phyloP scores from a whole-genome alignment of 2,888 invertebrate species.

The Molanna angustata region DNA sequence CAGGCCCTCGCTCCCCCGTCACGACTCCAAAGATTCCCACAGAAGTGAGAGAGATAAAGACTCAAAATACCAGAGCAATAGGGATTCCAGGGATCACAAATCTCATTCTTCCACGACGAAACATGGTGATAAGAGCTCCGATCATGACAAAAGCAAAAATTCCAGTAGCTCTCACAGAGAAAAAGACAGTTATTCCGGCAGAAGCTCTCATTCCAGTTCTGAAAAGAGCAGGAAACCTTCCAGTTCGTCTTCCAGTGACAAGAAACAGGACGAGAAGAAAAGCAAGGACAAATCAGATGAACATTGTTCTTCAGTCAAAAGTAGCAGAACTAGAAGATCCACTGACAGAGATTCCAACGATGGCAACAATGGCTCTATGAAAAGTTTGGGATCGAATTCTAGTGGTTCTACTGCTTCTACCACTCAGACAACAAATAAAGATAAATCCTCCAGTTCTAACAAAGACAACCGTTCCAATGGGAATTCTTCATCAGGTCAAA shows the following conservation, averaged over 20 bases:
- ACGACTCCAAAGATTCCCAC: constrained; percentile 42
- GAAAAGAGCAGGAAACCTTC: constrained; percentile 22
- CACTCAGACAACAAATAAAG: constrained; percentile 39
- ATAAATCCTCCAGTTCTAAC: constrained; percentile 48
- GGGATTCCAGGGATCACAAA: constrained; percentile 7
- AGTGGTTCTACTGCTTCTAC: constrained; percentile 27
- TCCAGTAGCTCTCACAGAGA: constrained; percentile 22
- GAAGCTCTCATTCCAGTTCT: constrained; percentile 12
- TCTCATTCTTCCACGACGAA: constrained; percentile 3
- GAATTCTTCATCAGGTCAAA: constrained; percentile 52
- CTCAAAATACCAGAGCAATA: constrained; percentile 22
- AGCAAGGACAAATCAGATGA: constrained; percentile 64
- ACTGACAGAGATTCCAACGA: constrained; percentile 80
- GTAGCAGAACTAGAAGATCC: constrained; percentile 64
- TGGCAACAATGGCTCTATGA: constrained; percentile 55
- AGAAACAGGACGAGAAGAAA: constrained; percentile 33
- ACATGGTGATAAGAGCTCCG: constrained; percentile 11
- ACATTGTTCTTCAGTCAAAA: constrained; percentile 65
- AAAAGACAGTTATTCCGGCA: constrained; percentile 6
- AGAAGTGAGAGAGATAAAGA: constrained; percentile 40
- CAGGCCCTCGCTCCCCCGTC: constrained; percentile 36
- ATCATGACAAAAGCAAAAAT: constrained; percentile 18
- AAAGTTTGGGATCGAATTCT: constrained; percentile 42
- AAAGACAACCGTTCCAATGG: constrained; percentile 48
- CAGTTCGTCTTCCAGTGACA: constrained; percentile 25